Evolutionary conservation across 2,113 vertebrate species (phyloP).

Genomic region (Lasiurus cinereus): DNA sequence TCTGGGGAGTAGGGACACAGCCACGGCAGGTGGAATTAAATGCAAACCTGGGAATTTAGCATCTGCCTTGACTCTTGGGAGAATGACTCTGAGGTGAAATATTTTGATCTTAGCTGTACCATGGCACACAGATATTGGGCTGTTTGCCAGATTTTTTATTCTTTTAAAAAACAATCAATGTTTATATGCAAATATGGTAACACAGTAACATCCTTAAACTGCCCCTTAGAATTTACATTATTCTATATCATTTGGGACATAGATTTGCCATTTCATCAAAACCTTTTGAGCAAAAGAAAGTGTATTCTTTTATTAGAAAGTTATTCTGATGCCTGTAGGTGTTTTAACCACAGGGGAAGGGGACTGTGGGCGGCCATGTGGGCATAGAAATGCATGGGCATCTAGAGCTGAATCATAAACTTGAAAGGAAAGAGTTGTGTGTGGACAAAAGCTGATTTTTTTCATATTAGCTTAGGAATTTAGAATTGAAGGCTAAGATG

Average conservation of each 20-base stretch:
- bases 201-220: not conserved
- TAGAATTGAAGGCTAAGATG: not conserved
- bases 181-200: not conserved
- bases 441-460: not conserved
- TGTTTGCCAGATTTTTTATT: not conserved
- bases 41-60: conserved; percentile 55
- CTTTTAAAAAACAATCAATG: not conserved
- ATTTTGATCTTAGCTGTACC: conserved; percentile 45
- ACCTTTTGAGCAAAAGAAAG: conserved; percentile 50
- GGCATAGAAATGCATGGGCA: not conserved
- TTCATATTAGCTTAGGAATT: not conserved
- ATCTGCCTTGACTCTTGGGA: conserved; percentile 51
- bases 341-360: not conserved
- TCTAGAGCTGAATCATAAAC: not conserved
- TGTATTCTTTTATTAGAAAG: not conserved
- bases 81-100: conserved; percentile 54
- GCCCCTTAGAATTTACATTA: not conserved
- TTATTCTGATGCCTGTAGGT: not conserved
- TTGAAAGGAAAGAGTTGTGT: not conserved
- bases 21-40: not conserved
- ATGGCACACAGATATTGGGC: not conserved
- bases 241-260: not conserved
- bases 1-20: conserved; percentile 65
- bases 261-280: conserved; percentile 1
- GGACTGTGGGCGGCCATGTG: not conserved